These are phyloP conservation scores for Drosophila antonietae DNA, from an alignment of 2,888 invertebrate species.

Conservation along the genomic window DNA sequence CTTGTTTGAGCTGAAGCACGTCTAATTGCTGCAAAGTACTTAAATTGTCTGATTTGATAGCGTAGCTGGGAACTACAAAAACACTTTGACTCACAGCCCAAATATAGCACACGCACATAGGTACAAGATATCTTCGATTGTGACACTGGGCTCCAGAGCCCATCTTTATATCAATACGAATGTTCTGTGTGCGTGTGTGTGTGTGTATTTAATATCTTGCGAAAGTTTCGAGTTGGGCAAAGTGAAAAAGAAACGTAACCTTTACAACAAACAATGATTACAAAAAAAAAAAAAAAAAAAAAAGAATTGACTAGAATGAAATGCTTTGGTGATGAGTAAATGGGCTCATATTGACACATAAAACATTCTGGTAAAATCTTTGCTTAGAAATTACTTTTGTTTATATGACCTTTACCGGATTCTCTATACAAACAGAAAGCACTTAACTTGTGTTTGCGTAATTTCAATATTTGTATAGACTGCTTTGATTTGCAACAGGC, in stretches of 20 bases:
- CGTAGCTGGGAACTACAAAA: constrained; percentile 46
- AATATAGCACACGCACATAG: constrained; percentile 42
- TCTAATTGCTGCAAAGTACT: constrained; percentile 50
- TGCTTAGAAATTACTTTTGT: constrained; percentile 19
- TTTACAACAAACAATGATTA: constrained; percentile 38
- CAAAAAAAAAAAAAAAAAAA: constrained; percentile 2
- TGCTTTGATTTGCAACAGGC: background rate
- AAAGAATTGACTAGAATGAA: constrained; percentile 16
- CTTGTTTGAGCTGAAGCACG: constrained; percentile 32
- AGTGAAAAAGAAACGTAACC: constrained; percentile 23
- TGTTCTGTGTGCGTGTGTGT: constrained; percentile 23
- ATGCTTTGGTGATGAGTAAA: constrained; percentile 49
- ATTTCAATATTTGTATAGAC: constrained; percentile 36
- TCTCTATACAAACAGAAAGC: constrained; percentile 27
- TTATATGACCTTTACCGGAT: constrained; percentile 6
- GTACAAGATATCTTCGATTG: constrained; percentile 40
- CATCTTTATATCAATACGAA: constrained; percentile 50
- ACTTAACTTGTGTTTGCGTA: constrained; percentile 38
- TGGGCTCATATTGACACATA: constrained; percentile 54
- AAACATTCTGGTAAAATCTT: constrained; percentile 34
- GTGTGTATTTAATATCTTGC: constrained; percentile 60
- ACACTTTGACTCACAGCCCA: constrained; percentile 52
- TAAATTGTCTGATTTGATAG: constrained; percentile 64
- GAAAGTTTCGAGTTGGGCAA: constrained; percentile 60
- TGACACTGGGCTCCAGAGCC: constrained; percentile 17